A percentile compares a stretch with the other conserved stretches of the same genome.
Conservation (phyloP, 1,140 invertebrate genomes). For the Formica selysi region DNA sequence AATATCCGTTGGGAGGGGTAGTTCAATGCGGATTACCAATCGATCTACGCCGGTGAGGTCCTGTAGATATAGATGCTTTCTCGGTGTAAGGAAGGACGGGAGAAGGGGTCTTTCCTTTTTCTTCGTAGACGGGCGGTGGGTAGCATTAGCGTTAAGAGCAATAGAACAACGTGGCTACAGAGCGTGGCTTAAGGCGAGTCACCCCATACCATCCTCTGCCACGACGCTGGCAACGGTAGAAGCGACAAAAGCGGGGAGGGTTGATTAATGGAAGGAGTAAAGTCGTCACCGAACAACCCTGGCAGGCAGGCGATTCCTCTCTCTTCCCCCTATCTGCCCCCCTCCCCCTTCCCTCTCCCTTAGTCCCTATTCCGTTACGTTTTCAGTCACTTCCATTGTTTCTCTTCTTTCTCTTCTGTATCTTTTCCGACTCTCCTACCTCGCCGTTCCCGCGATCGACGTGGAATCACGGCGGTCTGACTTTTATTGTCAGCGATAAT, state of each 20-base stretch:
- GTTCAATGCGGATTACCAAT: slow-evolving; percentile 71
- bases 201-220: slow-evolving; percentile 52
- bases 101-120: slow-evolving; percentile 62
- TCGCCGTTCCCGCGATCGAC: slow-evolving; percentile 52
- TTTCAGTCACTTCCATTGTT: slow-evolving; percentile 57
- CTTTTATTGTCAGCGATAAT: slow-evolving; percentile 78
- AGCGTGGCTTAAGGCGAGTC: slow-evolving; percentile 76
- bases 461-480: slow-evolving; percentile 73
- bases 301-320: slow-evolving; percentile 65
- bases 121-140: slow-evolving; percentile 69
- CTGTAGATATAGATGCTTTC: slow-evolving; percentile 61
- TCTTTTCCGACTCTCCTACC: slow-evolving; percentile 41
- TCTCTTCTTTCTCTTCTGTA: slow-evolving; percentile 20
- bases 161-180: slow-evolving; percentile 81
- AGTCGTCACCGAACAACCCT: slow-evolving; percentile 79
- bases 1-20: slow-evolving; percentile 49
- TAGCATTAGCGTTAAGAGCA: slow-evolving; percentile 83
- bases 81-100: not conserved
- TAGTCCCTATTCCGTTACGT: slow-evolving; percentile 47
- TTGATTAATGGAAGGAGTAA: slow-evolving; percentile 84
- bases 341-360: not conserved
- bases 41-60: slow-evolving; percentile 69
- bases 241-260: slow-evolving; percentile 80
- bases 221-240: slow-evolving; percentile 58
- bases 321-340: not conserved